Evolutionary conservation across 2,888 invertebrate genomes (phyloP).

Genomic region (Acanthosepion lycidas): DNA sequence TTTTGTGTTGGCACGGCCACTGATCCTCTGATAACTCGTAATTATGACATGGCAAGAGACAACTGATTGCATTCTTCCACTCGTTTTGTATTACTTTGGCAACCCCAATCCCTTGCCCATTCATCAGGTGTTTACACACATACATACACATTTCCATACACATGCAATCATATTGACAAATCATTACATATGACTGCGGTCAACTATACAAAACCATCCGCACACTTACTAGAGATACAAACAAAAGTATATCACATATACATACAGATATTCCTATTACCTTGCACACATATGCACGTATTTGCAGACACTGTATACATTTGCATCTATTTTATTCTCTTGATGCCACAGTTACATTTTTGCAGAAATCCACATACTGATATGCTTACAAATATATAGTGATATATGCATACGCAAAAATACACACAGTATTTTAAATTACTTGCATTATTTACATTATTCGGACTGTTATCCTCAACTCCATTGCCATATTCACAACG

Average conservation of each 20-base stretch:
- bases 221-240: not conserved
- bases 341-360: too few relatives aligned
- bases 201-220: not conserved
- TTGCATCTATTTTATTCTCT: too few relatives aligned
- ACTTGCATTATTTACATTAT: too few relatives aligned
- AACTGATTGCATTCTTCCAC: not conserved
- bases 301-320: too few relatives aligned
- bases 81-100: not conserved
- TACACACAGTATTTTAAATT: too few relatives aligned
- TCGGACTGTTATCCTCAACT: too few relatives aligned
- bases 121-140: not conserved
- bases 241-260: not conserved
- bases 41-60: not conserved
- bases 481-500: too few relatives aligned
- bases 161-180: not conserved
- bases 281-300: too few relatives aligned
- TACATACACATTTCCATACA: not conserved
- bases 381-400: too few relatives aligned
- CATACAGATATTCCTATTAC: not conserved
- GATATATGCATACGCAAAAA: too few relatives aligned
- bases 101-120: not conserved
- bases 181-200: not conserved
- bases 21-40: conserved; percentile 33
- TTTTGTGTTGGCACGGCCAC: not conserved
- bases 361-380: too few relatives aligned